Evolutionary conservation across 2,888 invertebrate species (phyloP).

Genomic region (Ariolimax columbianus): DNA sequence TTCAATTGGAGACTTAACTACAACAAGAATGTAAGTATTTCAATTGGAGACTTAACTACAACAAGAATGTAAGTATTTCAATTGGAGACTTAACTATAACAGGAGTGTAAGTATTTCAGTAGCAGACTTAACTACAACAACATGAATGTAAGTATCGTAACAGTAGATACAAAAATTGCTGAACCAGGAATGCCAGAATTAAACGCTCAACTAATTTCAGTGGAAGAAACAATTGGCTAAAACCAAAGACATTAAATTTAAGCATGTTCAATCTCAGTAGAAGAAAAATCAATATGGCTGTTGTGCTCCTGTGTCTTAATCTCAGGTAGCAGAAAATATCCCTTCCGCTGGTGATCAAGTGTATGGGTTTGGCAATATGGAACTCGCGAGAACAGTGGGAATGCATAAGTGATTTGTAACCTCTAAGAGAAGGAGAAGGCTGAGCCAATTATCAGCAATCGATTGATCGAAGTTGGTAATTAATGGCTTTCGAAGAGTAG

Average conservation of each 20-base stretch:
- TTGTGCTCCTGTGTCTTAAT: background rate
- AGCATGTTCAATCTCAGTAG: background rate
- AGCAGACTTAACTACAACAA: too few relatives aligned
- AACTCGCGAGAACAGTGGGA: background rate
- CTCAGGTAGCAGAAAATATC: conserved; percentile 12
- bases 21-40: too few relatives aligned
- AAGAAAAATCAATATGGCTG: background rate
- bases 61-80: too few relatives aligned
- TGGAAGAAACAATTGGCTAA: too few relatives aligned
- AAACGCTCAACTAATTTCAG: too few relatives aligned
- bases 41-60: too few relatives aligned
- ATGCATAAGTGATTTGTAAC: conserved; percentile 31
- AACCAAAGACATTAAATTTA: background rate
- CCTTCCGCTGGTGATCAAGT: conserved; percentile 8
- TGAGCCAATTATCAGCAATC: conserved; percentile 3
- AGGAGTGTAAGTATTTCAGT: too few relatives aligned
- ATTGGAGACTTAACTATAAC: too few relatives aligned
- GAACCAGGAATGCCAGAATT: too few relatives aligned
- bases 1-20: too few relatives aligned
- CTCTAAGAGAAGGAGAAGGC: background rate
- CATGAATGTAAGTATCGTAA: too few relatives aligned
- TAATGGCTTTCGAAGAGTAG: conserved; percentile 2
- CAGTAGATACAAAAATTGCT: too few relatives aligned
- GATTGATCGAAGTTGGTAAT: background rate
- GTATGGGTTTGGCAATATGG: background rate